A percentile compares a stretch with the other conserved stretches of the same genome.
phyloP scores from a whole-genome alignment of 2,797 vertebrate genomes.

The Philypnodon macrostomus region DNA sequence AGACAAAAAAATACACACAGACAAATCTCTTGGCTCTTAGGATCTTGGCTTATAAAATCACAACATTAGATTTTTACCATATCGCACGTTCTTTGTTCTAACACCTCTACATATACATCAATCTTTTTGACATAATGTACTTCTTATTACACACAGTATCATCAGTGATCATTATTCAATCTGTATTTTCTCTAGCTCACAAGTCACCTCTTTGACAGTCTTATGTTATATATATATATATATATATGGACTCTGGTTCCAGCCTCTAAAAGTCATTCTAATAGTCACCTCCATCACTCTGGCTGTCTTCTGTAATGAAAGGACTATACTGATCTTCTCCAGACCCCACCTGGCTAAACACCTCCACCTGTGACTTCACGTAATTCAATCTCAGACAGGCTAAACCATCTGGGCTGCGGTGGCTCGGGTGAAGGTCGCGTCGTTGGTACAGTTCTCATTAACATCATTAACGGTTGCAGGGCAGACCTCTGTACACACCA shows the following conservation, averaged over 20 bases:
- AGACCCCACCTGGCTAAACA: background rate
- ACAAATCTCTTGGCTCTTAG: no score
- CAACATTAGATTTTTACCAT: no score
- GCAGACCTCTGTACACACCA: conserved; percentile 32
- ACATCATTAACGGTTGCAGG: conserved; percentile 53
- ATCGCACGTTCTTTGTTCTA: background rate
- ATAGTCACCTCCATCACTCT: background rate
- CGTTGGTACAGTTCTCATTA: conserved; percentile 54
- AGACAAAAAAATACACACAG: no score
- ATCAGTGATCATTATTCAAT: background rate
- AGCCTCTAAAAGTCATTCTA: background rate
- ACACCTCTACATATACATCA: background rate
- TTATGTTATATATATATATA: background rate
- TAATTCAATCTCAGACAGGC: conserved; percentile 57
- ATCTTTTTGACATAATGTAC: background rate
- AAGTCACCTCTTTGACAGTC: background rate
- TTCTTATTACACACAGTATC: background rate
- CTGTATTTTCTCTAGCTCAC: background rate
- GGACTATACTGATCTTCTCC: background rate
- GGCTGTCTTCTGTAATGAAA: background rate
- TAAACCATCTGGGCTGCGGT: conserved; percentile 60
- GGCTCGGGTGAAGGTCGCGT: conserved; percentile 47
- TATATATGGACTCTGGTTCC: background rate
- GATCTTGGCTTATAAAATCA: no score
- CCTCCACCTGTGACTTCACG: background rate